Evolutionary conservation across 2,797 vertebrate genomes (phyloP).

Genomic region (Centropyge bicolor): DNA sequence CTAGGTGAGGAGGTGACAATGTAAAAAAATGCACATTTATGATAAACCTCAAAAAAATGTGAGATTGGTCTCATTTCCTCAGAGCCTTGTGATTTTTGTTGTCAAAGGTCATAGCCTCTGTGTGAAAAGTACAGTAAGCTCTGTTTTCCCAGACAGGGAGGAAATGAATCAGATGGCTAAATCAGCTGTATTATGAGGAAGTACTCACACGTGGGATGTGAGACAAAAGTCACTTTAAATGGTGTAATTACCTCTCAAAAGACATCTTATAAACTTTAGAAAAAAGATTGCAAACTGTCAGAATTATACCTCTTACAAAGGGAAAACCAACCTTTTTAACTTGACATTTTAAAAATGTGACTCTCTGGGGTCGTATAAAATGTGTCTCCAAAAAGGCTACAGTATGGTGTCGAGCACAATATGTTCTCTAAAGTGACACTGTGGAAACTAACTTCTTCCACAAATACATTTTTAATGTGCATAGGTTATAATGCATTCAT

Average conservation of each 20-base stretch:
- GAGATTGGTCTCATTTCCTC: background rate
- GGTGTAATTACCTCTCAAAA: background rate
- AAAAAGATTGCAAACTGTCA: constrained; percentile 23
- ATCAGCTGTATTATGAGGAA: background rate
- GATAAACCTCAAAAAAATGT: background rate
- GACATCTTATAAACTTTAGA: background rate
- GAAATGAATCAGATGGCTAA: background rate
- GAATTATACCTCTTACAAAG: constrained; percentile 3
- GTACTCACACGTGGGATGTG: background rate
- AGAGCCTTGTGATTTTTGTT: background rate
- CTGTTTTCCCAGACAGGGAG: background rate
- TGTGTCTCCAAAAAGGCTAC: constrained; percentile 25
- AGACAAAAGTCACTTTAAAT: background rate
- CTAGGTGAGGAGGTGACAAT: background rate
- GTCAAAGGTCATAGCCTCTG: background rate
- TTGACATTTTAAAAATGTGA: constrained; percentile 56
- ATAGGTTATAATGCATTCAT: background rate
- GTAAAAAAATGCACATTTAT: background rate
- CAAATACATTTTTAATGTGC: constrained; percentile 4
- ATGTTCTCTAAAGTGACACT: constrained; percentile 22
- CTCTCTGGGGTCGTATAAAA: constrained; percentile 26
- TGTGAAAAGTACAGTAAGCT: background rate
- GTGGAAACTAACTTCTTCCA: background rate
- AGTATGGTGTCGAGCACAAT: background rate
- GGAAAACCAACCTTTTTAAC: constrained; percentile 26